Base-by-base conservation (phyloP, 2,113 vertebrate species). In the Chionodraco myersi region DNA sequence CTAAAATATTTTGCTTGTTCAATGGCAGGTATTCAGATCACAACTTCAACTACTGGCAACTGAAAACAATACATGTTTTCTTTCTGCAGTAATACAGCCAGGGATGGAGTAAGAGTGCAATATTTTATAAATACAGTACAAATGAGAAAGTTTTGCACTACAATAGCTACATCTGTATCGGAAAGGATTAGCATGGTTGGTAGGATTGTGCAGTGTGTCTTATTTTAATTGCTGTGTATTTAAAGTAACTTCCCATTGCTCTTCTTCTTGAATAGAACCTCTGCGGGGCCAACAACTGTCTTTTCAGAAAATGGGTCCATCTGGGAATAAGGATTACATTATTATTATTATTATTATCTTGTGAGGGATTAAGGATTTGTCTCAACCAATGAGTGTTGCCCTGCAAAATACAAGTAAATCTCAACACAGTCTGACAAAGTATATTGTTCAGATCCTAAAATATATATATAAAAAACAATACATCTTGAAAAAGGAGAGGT, bases 341-440 rank as follows among this genome's bases (percentile, higher is more conserved):
- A 92, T 94, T 94, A 93, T 79, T 94, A 93, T 79, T 89, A 86
- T 93, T 91, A 87, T 94, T 92, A 92, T 95, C 91, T 94, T 91
- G 90, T 84, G 77, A 90, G 90, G 94, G 94, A 94, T 95, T 95
- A 95, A 77, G 92, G 91, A 92, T 94, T 95, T 94, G 89, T 93
- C 90, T 94, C 85, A 85, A 91, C 72, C 82, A 85, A 82, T 81
- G 92, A 91, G 86, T 89, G 83, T 83, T 88, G 83, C 82, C 59
- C 72, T 67, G 80, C 69, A 86, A 82, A 93, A 92, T 73, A 88
- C 77, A 90, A 91, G 76, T 81, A 89, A 92, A 93, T 91, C 83
- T 86, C 88, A 91, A 85, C 85, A 90, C 77, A 82, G 82, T 91
- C 79, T 84, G 84, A 88, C 84, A 75, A 70, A 83, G 83, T 89